Evolutionary conservation across 2,113 vertebrate genomes (phyloP), one percentile per base, ranked within the genome.

Genomic region (Ictidomys tridecemlineatus): DNA sequence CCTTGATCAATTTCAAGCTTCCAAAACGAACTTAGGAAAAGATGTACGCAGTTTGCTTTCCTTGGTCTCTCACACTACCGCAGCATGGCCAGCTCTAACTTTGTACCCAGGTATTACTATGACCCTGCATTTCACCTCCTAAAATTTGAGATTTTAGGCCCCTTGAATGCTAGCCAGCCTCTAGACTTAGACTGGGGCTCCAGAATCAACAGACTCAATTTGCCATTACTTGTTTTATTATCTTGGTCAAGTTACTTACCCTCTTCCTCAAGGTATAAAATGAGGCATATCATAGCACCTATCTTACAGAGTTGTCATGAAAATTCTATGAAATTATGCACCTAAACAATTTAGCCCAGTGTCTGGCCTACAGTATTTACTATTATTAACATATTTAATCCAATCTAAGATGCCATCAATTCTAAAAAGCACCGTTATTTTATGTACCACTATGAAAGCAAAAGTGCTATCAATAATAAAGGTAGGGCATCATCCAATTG

Each of bases 221-320:
- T 77, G 20, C 51, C 53, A n/a, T 82, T 42, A 26, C 39, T 70
- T 77, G 65, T 39, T 87, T 67, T 92, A 51, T 87, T 85, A 45
- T 87, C 87, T 69, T 74, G 37, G 42, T 42, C 48, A 61, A 80
- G 24, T 94, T 58, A 42, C 76, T 89, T 42, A 14, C 58, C 78
- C n/a, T 90, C 77, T 92, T 88, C 70, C 69, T 80, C 45, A 32
- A 51, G 34, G 63, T 91, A 28, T 65, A 76, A 70, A 88, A 70
- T 61, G 56, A 97, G 48, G 20, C 80, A 83, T 79, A 69, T 42
- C 67, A 45, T 17, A 84, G 85, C 80, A 79, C 32, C 92, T 77
- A 37, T 67, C 56, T 80, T 70, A 30, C 22, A 58, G 80, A 45
- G 11, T n/a, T 37, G 7, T 67, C 53, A 6, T 61, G 70, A 91